Evolutionary conservation across 1,140 invertebrate genomes (phyloP).

Genomic region (Drosophila seguyi): DNA sequence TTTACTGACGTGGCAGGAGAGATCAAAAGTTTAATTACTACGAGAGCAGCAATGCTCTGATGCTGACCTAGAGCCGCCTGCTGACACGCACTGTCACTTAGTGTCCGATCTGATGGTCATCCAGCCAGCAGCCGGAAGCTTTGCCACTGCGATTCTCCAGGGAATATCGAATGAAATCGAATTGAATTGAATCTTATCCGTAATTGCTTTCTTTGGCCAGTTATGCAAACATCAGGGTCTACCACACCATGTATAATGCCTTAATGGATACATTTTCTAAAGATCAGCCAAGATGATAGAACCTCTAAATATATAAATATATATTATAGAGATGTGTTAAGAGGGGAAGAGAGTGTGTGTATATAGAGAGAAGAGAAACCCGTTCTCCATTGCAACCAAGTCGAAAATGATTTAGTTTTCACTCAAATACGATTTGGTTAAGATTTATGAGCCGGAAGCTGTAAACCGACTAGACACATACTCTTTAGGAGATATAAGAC

Average conservation of each 20-base stretch:
- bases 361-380: slow-evolving; percentile 2
- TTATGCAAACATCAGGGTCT: slow-evolving; percentile 25
- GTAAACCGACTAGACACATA: neutral
- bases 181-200: neutral
- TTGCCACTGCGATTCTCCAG: neutral
- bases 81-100: slow-evolving; percentile 15
- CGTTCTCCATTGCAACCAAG: slow-evolving; percentile 26
- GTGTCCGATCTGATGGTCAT: slow-evolving; percentile 18
- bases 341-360: neutral
- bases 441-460: slow-evolving; percentile 1
- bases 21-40: slow-evolving; percentile 31
- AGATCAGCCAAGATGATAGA: slow-evolving; percentile 12
- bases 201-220: neutral
- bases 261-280: slow-evolving; percentile 10
- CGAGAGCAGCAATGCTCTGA: neutral
- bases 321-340: neutral
- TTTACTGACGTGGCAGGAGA: neutral
- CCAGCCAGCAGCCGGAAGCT: neutral
- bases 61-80: slow-evolving; percentile 27
- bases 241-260: slow-evolving; percentile 3
- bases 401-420: slow-evolving; percentile 18
- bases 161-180: neutral
- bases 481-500: neutral
- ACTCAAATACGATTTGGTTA: slow-evolving; percentile 12
- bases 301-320: neutral